Conservation (phyloP, 2,797 vertebrate genomes). For the Coreius guichenoti region DNA sequence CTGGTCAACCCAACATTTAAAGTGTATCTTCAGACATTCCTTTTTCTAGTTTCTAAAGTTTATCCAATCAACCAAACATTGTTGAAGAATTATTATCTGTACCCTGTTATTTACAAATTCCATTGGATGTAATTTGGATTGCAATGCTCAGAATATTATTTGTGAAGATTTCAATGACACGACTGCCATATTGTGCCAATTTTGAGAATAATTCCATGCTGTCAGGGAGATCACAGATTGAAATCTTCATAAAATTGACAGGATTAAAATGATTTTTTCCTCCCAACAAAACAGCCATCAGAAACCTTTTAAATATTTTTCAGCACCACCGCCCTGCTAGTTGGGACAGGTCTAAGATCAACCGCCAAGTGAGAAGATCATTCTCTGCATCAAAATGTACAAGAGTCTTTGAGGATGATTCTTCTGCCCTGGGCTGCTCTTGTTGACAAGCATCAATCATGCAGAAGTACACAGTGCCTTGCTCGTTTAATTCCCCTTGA, state of each 20-base stretch:
- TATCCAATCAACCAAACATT: too few relatives aligned
- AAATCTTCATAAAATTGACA: neutral
- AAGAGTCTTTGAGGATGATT: slow-evolving; percentile 36
- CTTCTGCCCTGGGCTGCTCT: slow-evolving; percentile 28
- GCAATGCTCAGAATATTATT: neutral
- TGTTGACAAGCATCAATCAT: slow-evolving; percentile 59
- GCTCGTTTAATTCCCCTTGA: slow-evolving; percentile 53
- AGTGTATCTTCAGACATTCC: neutral
- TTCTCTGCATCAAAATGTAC: slow-evolving; percentile 36
- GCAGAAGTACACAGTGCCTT: slow-evolving; percentile 37
- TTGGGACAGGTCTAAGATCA: slow-evolving; percentile 21
- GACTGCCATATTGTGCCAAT: neutral
- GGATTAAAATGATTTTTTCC: neutral
- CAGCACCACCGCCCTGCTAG: neutral
- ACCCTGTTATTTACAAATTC: neutral
- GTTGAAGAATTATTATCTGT: neutral
- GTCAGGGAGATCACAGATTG: neutral
- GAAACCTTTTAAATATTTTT: neutral
- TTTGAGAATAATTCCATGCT: neutral
- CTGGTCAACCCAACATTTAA: neutral
- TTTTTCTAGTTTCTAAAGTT: too few relatives aligned
- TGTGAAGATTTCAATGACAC: neutral
- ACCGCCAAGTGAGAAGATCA: slow-evolving; percentile 6
- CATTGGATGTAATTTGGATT: neutral
- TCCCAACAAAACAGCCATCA: neutral